Evolutionary conservation across 2,113 vertebrate species (phyloP).

Genomic region (Gracilinanus agilis): DNA sequence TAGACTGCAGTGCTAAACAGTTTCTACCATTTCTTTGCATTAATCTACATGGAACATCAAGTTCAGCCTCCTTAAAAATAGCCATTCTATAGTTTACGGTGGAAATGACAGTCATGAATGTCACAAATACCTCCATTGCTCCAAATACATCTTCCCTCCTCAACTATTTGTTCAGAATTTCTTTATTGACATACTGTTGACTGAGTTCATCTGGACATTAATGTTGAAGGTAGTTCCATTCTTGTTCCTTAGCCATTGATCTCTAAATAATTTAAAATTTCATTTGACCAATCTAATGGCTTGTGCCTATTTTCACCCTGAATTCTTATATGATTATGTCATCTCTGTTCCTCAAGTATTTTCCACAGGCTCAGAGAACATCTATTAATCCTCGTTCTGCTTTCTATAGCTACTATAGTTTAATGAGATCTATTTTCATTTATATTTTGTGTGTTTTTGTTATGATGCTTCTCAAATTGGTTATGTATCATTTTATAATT

Average conservation of each 20-base stretch:
- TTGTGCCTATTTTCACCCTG: background rate
- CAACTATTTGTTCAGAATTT: background rate
- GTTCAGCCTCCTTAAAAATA: background rate
- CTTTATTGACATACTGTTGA: background rate
- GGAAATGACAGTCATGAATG: no score
- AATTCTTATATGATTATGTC: background rate
- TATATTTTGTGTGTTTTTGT: no score
- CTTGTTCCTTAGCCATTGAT: background rate
- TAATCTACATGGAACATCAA: background rate
- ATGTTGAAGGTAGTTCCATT: background rate
- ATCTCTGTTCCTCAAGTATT: background rate
- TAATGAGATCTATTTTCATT: background rate
- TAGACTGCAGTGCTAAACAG: background rate
- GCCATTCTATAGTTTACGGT: background rate
- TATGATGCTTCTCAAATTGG: background rate
- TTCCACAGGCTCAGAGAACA: background rate
- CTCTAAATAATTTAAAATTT: background rate
- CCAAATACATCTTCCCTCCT: background rate
- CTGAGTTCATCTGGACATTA: background rate
- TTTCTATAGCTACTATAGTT: background rate
- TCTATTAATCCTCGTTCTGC: no score
- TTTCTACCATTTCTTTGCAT: background rate
- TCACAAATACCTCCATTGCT: background rate
- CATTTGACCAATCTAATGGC: background rate
- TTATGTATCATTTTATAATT: no score